Evolutionary conservation across 2,888 invertebrate genomes (phyloP), one percentile per base, ranked within the genome.

Genomic region (Smittia aterrima): DNA sequence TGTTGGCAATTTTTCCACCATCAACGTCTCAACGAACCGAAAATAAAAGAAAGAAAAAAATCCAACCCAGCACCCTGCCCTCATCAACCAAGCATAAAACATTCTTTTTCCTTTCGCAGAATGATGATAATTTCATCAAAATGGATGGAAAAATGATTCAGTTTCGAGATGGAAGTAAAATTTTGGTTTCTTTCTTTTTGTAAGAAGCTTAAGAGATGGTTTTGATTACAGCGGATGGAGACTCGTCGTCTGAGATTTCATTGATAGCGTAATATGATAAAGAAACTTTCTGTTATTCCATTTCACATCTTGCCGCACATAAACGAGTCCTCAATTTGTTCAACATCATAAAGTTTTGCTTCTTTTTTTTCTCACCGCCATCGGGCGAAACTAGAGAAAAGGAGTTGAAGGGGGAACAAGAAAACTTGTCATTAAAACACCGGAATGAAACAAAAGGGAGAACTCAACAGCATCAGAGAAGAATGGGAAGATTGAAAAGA

Each of bases 401-500:
- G 47, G 16, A 47, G 32, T 32, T 32, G 47, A 47, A 11, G 47
- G 11, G 16, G 11, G 47, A 47, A 47, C 9, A 27, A 27, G 24
- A n/a, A 16, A 40, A 40, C 22, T 67, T 54, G 25, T 58, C 58
- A 71, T 70, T 71, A 71, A 71, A 71, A 71, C 27, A 27, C 54
- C 54, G 27, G 32, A 71, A 25, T 22, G 20, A 58, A 71, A 38
- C 16, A 67, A 67, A 16, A 32, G 32, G 32, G 25, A 71, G 47
- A 18, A 22, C 41, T 47, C 68, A 68, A 68, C 54, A 54, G 71
- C 32, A 47, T n/a, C 11, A 18, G 7, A 22, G 41, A 24, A 25
- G 41, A 25, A 32, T 25, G 38, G 41, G 58, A 71, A 71, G 71
- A 71, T 71, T 71, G 71, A 71, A 71, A 54, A 71, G 54, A 41